Conservation (phyloP, 1,140 invertebrate species). For the Drosophila ananassae region DNA sequence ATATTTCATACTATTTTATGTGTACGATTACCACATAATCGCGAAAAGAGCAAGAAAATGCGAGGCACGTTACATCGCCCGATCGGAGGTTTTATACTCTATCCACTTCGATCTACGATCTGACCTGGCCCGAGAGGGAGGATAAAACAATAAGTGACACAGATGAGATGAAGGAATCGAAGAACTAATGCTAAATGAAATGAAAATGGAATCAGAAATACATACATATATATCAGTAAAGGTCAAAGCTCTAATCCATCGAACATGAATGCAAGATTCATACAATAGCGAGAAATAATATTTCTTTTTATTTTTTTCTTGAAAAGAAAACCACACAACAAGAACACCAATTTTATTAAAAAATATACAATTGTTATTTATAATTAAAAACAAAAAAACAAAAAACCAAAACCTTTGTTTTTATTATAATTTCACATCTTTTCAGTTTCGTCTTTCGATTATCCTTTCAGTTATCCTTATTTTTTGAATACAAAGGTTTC, state of each 20-base stretch:
- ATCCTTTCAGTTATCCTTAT: constrained; percentile 12
- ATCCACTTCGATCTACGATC: constrained; percentile 3
- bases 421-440: constrained; percentile 58
- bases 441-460: constrained; percentile 32
- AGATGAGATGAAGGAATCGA: constrained; percentile 4
- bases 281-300: constrained; percentile 44
- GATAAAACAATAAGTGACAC: constrained; percentile 15
- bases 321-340: constrained; percentile 57
- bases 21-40: constrained; percentile 47
- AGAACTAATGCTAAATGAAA: constrained; percentile 5
- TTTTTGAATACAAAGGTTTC: constrained; percentile 43
- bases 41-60: constrained; percentile 61
- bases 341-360: constrained; percentile 77
- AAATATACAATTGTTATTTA: constrained; percentile 83
- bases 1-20: constrained; percentile 60
- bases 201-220: constrained; percentile 10
- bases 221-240: constrained; percentile 18
- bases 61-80: constrained; percentile 3
- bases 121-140: constrained; percentile 20
- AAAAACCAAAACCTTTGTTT: constrained; percentile 73
- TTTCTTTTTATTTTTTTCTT: constrained; percentile 48
- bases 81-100: constrained; percentile 5
- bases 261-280: constrained; percentile 40
- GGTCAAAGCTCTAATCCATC: constrained; percentile 40
- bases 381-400: constrained; percentile 76